Conservation (phyloP, 2,113 vertebrate species). For the Cisticola juncidis region DNA sequence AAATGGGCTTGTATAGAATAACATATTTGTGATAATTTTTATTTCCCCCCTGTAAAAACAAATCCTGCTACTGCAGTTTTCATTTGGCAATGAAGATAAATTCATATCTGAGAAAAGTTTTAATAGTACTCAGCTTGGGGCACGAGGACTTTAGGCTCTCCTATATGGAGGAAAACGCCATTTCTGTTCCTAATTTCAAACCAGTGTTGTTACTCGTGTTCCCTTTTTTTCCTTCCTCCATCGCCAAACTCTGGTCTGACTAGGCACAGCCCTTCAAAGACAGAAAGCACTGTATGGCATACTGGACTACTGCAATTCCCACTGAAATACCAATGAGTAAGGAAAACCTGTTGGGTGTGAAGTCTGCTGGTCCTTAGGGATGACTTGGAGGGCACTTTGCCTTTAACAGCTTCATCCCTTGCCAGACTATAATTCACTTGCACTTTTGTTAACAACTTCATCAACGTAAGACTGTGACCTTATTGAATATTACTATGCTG, state of each 20-base stretch:
- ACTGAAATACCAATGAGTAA: slow-evolving; percentile 24
- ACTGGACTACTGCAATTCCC: slow-evolving; percentile 8
- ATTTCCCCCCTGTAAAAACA: background rate
- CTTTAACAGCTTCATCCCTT: slow-evolving; percentile 51
- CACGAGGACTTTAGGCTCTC: background rate
- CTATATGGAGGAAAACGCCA: background rate
- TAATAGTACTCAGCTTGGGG: background rate
- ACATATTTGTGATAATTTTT: background rate
- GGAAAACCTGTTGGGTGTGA: slow-evolving; percentile 34
- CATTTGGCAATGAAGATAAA: background rate
- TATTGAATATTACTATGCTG: slow-evolving; percentile 22
- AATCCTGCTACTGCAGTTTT: background rate
- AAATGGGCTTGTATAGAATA: background rate
- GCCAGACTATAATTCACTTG: slow-evolving; percentile 50
- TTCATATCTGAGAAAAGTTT: background rate
- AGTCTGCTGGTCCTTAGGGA: slow-evolving; percentile 58
- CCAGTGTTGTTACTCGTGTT: background rate
- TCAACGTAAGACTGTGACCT: slow-evolving; percentile 34
- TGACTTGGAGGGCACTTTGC: slow-evolving; percentile 44
- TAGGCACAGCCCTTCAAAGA: background rate
- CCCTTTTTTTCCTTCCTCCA: background rate
- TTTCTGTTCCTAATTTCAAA: background rate
- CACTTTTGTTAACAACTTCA: slow-evolving; percentile 63
- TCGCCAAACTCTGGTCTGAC: background rate
- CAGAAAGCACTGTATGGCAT: background rate